Conservation (phyloP, 2,797 vertebrate genomes). For the Ptychadena robeensis region DNA sequence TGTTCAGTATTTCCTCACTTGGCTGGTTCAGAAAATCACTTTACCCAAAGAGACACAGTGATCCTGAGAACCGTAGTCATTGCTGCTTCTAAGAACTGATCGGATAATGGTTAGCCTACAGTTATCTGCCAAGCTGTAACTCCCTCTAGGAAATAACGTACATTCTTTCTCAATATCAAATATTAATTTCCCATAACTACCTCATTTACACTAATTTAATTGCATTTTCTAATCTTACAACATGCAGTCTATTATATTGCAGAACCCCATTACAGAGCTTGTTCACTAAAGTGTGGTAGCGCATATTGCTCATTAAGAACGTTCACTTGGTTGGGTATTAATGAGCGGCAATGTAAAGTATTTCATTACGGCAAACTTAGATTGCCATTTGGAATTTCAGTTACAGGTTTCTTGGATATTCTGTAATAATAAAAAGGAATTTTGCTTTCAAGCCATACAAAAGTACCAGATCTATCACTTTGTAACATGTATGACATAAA, state of each 20-base stretch:
- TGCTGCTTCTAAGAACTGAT: neutral
- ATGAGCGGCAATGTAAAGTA: conserved; percentile 23
- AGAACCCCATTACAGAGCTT: conserved; percentile 29
- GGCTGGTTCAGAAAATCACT: neutral
- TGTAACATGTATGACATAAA: neutral
- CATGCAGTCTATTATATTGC: conserved; percentile 30
- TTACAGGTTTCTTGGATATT: neutral
- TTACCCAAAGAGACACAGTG: neutral
- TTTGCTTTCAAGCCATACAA: neutral
- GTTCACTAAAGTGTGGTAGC: conserved; percentile 31
- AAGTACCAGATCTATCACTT: neutral
- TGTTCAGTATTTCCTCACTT: neutral
- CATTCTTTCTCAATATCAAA: conserved; percentile 8
- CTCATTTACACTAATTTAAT: conserved; percentile 42
- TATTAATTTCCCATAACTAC: conserved; percentile 33
- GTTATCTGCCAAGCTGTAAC: conserved; percentile 10
- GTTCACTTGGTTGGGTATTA: conserved; percentile 41
- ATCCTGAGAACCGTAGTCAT: neutral
- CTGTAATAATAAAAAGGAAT: neutral
- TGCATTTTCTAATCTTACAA: conserved; percentile 36
- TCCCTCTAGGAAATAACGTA: neutral
- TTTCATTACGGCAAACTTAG: conserved; percentile 21
- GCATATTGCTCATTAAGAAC: conserved; percentile 34
- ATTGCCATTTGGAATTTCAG: conserved; percentile 1
- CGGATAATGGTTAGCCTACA: conserved; percentile 13